Evolutionary conservation across 2,113 vertebrate genomes (phyloP).

Genomic region (Nibea coibor): DNA sequence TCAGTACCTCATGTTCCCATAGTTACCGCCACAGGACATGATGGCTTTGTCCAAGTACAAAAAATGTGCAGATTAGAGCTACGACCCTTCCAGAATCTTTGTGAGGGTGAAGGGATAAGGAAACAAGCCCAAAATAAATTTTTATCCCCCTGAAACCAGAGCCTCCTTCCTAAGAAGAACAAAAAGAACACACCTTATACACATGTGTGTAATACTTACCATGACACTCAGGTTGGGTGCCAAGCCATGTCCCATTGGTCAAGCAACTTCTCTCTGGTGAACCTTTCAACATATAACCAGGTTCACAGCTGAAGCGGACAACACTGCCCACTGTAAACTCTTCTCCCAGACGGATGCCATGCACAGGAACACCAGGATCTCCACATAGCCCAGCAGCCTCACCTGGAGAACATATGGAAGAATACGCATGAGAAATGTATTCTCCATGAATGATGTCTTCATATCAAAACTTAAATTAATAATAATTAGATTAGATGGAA

Average conservation of each 20-base stretch:
- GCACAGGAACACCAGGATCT: slow-evolving; percentile 92
- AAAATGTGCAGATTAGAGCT: background rate
- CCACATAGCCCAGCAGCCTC: slow-evolving; percentile 89
- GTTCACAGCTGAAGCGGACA: slow-evolving; percentile 95
- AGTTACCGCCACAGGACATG: background rate
- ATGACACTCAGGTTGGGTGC: slow-evolving; percentile 93
- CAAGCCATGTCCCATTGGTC: slow-evolving; percentile 90
- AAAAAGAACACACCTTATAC: background rate
- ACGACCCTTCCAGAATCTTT: background rate
- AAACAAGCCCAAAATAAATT: background rate
- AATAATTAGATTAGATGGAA: slow-evolving; percentile 10
- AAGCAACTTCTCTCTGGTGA: slow-evolving; percentile 91
- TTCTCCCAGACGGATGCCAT: slow-evolving; percentile 93
- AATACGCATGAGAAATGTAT: background rate
- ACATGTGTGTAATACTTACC: slow-evolving; percentile 80
- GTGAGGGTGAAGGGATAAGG: background rate
- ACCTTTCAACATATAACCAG: slow-evolving; percentile 90
- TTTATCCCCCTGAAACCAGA: background rate
- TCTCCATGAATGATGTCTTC: slow-evolving; percentile 14
- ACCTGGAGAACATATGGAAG: slow-evolving; percentile 78
- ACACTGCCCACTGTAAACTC: slow-evolving; percentile 86
- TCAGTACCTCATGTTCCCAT: slow-evolving; percentile 8
- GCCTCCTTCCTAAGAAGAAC: background rate
- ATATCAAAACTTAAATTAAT: slow-evolving; percentile 3
- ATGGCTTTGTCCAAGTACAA: background rate